Evolutionary conservation across 2,888 invertebrate genomes (phyloP), one percentile per base, ranked within the genome.

Genomic region (Troides oblongomaculatus): DNA sequence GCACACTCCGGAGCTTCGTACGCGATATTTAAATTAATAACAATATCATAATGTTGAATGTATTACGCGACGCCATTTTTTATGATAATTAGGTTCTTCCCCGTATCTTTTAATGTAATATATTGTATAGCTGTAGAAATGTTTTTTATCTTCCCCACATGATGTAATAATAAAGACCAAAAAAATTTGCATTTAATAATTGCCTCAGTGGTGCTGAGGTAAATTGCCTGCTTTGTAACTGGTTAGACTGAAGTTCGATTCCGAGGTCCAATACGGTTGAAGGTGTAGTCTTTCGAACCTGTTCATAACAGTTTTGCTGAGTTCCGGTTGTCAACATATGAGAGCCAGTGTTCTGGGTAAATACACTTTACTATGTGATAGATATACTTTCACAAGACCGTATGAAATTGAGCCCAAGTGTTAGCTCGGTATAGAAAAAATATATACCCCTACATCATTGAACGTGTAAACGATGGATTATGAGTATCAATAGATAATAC

Each of bases 1-100:
- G 88, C 87, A 88, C 84, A 86, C 88, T 89, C 85, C 80, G 84
- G 81, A 84, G 84, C 86, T 82, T 83, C 87, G 87, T 85, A 86
- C 87, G 86, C 86, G 86, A 89, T 91, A 90, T 91, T 91, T 90
- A 92, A 91, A 92, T 92, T 89, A 90, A 90, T 92, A 92, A 89
- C 90, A 91, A 90, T 89, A 90, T 89, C 85, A 87, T 90, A 89
- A 89, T 89, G 87, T 88, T 80, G 84, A 81, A 84, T 84, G 82
- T 84, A 80, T 81, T 79, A 79, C 76, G 76, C 75, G 76, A 75
- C 77, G 83, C 84, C 82, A 85, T 89, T 82, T 46, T 86, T 84
- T 87, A 89, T 88, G 86, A 84, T 86, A 87, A 89, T 88, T 86
- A 84, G 83, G 78, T 84, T 79, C 79, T 80, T 83, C 82, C 80